Evolutionary conservation across 2,888 invertebrate genomes (phyloP).

Genomic region (Molanna angustata): DNA sequence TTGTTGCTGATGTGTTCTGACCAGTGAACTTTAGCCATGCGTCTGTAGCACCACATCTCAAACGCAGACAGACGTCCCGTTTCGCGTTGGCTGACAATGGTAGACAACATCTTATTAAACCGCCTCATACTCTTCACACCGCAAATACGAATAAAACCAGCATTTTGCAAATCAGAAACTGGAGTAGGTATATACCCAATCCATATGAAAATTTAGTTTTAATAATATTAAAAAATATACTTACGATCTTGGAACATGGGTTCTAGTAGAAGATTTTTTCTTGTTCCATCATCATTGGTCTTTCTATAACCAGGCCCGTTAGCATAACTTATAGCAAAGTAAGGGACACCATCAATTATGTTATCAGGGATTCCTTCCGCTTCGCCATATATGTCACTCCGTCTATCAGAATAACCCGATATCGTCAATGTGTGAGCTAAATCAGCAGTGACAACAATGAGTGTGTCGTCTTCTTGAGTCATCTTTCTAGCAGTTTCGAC

Average conservation of each 20-base stretch:
- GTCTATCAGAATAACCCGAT: slow-evolving; percentile 69
- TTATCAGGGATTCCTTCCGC: slow-evolving; percentile 42
- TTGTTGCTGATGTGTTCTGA: too few relatives aligned
- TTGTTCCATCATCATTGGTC: neutral
- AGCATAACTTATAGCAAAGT: slow-evolving; percentile 65
- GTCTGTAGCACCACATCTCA: too few relatives aligned
- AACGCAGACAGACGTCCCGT: too few relatives aligned
- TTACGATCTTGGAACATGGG: neutral
- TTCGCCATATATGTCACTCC: slow-evolving; percentile 53
- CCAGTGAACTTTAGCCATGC: too few relatives aligned
- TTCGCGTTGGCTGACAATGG: too few relatives aligned
- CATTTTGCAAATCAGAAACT: too few relatives aligned
- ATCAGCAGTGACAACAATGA: slow-evolving; percentile 77
- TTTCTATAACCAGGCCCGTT: slow-evolving; percentile 61
- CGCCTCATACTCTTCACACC: too few relatives aligned
- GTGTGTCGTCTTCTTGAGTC: slow-evolving; percentile 66
- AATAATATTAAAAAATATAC: neutral
- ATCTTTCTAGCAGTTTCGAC: slow-evolving; percentile 55
- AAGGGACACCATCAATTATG: slow-evolving; percentile 51
- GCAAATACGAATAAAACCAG: too few relatives aligned
- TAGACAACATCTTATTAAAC: too few relatives aligned
- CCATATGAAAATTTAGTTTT: neutral
- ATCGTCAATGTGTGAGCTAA: slow-evolving; percentile 77
- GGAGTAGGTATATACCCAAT: neutral
- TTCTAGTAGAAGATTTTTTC: neutral